Percentiles rank a stretch among this genome's conserved stretches.
Conservation (phyloP, 2,113 vertebrate species). For the Rhodinocichla rosea region DNA sequence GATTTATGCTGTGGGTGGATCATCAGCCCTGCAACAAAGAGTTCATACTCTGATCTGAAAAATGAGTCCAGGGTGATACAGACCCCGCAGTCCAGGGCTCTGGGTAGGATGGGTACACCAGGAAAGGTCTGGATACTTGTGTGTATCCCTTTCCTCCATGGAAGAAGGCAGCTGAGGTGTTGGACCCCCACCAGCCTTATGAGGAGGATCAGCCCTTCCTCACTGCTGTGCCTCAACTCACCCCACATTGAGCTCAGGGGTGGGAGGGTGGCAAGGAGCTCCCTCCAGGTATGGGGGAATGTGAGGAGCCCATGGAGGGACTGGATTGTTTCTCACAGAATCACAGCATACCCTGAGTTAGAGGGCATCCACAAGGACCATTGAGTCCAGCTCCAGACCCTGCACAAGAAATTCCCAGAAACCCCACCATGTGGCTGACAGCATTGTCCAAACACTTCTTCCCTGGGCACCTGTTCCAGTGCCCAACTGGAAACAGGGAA, state of each 20-base stretch:
- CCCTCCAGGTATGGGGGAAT: background rate
- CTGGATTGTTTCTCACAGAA: background rate
- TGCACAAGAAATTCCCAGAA: background rate
- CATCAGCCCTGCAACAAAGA: background rate
- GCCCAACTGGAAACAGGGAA: background rate
- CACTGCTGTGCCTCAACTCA: background rate
- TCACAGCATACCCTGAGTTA: background rate
- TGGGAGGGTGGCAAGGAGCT: accelerated
- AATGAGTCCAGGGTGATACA: background rate
- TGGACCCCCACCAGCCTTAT: background rate
- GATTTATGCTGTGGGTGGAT: background rate
- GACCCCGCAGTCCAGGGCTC: background rate
- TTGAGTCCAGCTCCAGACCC: accelerated
- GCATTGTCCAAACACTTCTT: background rate
- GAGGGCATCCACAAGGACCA: background rate
- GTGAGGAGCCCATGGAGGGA: background rate
- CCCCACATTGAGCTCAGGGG: background rate
- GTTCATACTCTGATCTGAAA: background rate
- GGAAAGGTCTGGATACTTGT: background rate
- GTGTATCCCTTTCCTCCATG: background rate
- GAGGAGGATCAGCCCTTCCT: background rate
- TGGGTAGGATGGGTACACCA: background rate
- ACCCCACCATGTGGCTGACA: background rate
- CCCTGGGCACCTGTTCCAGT: background rate
- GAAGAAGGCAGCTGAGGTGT: background rate